Conservation (phyloP, 2,113 vertebrate genomes). For the Xenus cinereus region DNA sequence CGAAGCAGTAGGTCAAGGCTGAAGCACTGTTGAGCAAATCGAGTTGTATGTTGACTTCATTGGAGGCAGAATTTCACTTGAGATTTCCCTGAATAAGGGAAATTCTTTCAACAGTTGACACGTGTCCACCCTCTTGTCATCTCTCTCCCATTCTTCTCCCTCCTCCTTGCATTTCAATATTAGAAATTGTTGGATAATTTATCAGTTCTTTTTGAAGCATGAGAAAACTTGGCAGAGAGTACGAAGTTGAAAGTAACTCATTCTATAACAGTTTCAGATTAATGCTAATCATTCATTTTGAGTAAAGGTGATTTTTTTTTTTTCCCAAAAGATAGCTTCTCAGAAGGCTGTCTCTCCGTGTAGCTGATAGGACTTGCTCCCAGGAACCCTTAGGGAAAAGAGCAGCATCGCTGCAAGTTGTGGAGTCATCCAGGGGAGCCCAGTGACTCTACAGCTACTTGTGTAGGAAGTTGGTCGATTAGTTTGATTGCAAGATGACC, state of each 20-base stretch:
- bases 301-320: neutral
- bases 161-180: conserved; percentile 24
- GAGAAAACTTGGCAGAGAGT: conserved; percentile 23
- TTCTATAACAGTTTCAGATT: neutral
- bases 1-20: neutral
- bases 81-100: conserved; percentile 38
- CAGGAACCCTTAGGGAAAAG: neutral
- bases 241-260: neutral
- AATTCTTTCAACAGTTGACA: neutral
- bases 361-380: neutral
- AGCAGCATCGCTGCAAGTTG: neutral
- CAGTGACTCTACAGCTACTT: neutral
- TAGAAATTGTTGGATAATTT: conserved; percentile 42
- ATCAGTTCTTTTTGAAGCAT: conserved; percentile 10
- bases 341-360: fast-evolving
- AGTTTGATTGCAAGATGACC: neutral
- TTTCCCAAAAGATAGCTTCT: neutral
- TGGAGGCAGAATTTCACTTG: neutral
- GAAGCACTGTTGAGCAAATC: neutral
- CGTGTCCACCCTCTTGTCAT: conserved; percentile 4
- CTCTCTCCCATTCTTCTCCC: neutral
- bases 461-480: neutral
- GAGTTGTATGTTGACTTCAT: neutral
- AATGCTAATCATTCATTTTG: neutral
- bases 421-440: neutral